Conservation (phyloP, 1,140 invertebrate species). For the Mizuhopecten yessoensis region DNA sequence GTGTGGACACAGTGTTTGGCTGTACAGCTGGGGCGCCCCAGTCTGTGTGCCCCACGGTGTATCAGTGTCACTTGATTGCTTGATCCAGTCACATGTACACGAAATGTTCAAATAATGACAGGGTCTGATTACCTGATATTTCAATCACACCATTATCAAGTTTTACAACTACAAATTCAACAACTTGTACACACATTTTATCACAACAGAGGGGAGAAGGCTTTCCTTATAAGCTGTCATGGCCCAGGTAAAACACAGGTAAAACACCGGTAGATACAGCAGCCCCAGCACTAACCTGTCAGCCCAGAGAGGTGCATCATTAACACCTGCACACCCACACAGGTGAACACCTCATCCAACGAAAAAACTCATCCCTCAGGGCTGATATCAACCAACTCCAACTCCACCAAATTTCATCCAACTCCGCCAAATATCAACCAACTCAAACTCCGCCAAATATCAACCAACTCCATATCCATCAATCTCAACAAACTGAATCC, state of each 20-base stretch:
- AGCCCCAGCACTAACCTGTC: neutral
- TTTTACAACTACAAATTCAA: slow-evolving; percentile 35
- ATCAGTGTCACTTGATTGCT: slow-evolving; percentile 22
- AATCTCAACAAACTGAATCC: no score
- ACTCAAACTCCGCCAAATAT: no score
- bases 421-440: no score
- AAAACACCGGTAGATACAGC: neutral
- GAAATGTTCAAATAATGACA: slow-evolving; percentile 28
- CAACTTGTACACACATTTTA: slow-evolving; percentile 24
- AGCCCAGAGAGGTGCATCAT: neutral
- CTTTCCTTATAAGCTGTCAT: neutral
- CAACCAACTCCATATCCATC: no score
- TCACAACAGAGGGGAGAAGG: neutral
- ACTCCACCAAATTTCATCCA: no score
- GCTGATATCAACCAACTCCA: no score
- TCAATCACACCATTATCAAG: slow-evolving; percentile 38
- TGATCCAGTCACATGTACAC: slow-evolving; percentile 15
- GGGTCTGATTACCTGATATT: slow-evolving; percentile 31
- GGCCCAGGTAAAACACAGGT: neutral
- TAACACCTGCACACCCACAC: neutral
- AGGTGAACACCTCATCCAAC: neutral
- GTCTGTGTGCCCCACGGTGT: neutral
- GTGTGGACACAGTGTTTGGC: neutral
- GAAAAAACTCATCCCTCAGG: no score
- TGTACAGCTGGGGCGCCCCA: neutral